Percentiles rank a stretch among this genome's conserved stretches.
Evolutionary conservation across 2,888 invertebrate species (phyloP).

Genomic region (Luffia ferchaultella): DNA sequence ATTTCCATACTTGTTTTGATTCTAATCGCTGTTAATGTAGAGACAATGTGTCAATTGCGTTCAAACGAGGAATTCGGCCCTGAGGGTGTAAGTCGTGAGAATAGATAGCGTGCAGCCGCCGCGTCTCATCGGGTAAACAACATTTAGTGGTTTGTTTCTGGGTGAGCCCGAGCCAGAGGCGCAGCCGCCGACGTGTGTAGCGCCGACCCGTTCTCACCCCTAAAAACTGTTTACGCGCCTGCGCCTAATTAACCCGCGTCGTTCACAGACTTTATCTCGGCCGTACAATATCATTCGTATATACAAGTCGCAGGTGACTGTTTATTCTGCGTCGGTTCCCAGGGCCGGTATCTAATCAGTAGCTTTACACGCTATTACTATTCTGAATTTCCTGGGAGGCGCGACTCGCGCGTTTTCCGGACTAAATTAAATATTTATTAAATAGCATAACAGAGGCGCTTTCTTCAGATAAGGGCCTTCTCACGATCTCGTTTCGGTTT

Average conservation of each 20-base stretch:
- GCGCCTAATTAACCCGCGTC: not conserved
- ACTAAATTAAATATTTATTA: slow-evolving; percentile 57
- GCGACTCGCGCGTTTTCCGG: slow-evolving; percentile 33
- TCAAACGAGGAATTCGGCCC: slow-evolving; percentile 38
- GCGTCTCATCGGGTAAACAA: slow-evolving; percentile 53
- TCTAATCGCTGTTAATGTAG: slow-evolving; percentile 52
- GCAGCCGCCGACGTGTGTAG: slow-evolving; percentile 5
- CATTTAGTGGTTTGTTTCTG: slow-evolving; percentile 24
- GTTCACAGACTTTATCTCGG: not conserved
- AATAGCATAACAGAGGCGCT: slow-evolving; percentile 33
- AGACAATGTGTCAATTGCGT: slow-evolving; percentile 57
- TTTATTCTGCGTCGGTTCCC: slow-evolving; percentile 51
- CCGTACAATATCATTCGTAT: not conserved
- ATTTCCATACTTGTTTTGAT: slow-evolving; percentile 35
- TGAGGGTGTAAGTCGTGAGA: slow-evolving; percentile 46
- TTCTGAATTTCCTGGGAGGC: slow-evolving; percentile 27
- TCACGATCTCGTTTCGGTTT: slow-evolving; percentile 18
- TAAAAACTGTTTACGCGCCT: not conserved
- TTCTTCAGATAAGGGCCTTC: slow-evolving; percentile 46
- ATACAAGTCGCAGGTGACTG: slow-evolving; percentile 18
- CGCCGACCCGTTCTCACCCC: slow-evolving; percentile 5
- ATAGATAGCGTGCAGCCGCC: slow-evolving; percentile 45
- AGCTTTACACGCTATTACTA: slow-evolving; percentile 46
- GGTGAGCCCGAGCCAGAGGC: slow-evolving; percentile 26
- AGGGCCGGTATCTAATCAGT: slow-evolving; percentile 57